Evolutionary conservation across 2,113 vertebrate genomes (phyloP), one percentile per base, ranked within the genome.

Genomic region (Daubentonia madagascariensis): DNA sequence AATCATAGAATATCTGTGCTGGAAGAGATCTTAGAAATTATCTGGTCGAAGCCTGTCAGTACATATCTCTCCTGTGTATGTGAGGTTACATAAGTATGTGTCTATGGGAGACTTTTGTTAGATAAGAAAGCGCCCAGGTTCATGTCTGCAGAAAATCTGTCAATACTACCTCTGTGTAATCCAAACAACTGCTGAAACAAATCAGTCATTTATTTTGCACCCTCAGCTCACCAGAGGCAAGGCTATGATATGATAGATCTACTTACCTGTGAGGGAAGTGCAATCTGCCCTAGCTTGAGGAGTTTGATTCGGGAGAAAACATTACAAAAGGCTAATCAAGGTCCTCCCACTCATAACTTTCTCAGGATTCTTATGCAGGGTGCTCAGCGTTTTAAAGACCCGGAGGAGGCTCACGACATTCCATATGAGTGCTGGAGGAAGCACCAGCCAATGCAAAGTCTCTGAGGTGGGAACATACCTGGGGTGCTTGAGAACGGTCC

Each of bases 361-460:
- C 73, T 59, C 80, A 48, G 23, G 43, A 93, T 86, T 57, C 10
- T 40, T 94, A 43, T 70, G 25, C 4, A 32, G 32, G 22, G 16
- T 85, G n/a, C 17, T 95, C 50, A 14, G 87, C 45, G 83, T 75
- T 91, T 95, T 90, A 79, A 92, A 86, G 40, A 79, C 30, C 61
- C 63, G 16, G 52, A 79, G 13, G 65, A 91, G 43, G 17, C 17
- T 93, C 59, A 48, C 3, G 35, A 25, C 35, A 54, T 30, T 67
- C 8, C 28, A 30, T 75, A 7, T 67, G 67, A 75, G 43, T 10
- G 37, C 17, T 50, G 54, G 65, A 83, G 25, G 37, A 13, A 81
- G 13, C 35, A 75, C 32, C 17, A 12, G 16, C 35, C 25, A 84
- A 23, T 30, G 57, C 48, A 95, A 73, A 90, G 35, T 61, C 43